phyloP scores from a whole-genome alignment of 2,888 invertebrate species.

The Caenorhabditis sp. region DNA sequence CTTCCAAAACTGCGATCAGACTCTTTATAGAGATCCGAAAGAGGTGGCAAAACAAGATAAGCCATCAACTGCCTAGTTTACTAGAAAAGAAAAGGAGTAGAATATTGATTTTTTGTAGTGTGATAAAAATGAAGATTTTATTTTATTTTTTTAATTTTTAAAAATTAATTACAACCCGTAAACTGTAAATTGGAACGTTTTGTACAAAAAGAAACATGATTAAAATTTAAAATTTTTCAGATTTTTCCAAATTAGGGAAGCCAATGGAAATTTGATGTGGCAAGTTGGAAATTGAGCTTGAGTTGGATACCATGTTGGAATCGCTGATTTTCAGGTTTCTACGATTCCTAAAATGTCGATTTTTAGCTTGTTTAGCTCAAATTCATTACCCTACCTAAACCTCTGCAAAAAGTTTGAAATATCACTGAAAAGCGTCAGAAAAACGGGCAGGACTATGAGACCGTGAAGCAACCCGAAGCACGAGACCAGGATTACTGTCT shows the following conservation, averaged over 20 bases:
- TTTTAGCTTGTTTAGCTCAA: not conserved
- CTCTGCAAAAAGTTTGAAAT: not conserved
- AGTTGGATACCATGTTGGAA: not conserved
- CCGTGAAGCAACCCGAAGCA: slow-evolving; percentile 75
- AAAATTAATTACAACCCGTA: no score
- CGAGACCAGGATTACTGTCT: slow-evolving; percentile 73
- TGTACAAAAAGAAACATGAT: no score
- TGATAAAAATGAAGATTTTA: no score
- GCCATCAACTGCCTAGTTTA: no score
- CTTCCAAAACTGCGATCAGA: no score
- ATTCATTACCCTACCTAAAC: not conserved
- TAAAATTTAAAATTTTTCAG: not conserved
- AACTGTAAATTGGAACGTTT: no score
- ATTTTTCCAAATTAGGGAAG: not conserved
- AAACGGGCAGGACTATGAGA: slow-evolving; percentile 72
- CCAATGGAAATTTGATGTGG: not conserved
- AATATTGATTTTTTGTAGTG: no score
- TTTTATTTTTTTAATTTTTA: no score
- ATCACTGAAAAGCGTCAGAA: slow-evolving; percentile 64
- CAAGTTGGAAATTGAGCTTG: not conserved
- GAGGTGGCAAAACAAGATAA: no score
- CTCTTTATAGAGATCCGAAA: no score
- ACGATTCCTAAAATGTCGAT: not conserved
- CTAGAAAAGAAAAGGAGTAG: no score
- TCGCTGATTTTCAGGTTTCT: slow-evolving; percentile 1